phyloP scores from a whole-genome alignment of 2,797 vertebrate species.

The Falco berigora region DNA sequence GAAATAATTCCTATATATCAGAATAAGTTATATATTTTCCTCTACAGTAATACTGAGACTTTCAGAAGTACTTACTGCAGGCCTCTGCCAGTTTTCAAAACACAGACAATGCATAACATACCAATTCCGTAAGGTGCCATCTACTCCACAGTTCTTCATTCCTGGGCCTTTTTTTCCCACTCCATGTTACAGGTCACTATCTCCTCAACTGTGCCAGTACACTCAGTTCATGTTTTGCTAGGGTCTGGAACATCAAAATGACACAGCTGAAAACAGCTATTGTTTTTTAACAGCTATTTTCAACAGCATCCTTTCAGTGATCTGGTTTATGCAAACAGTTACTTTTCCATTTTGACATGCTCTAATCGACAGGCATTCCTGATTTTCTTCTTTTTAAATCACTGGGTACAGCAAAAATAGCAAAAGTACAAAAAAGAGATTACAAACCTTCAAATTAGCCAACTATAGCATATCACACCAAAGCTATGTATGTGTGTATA shows the following conservation, averaged over 20 bases:
- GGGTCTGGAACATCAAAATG: neutral
- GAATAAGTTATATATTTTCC: neutral
- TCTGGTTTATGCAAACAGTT: neutral
- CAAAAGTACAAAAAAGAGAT: neutral
- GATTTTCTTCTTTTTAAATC: neutral
- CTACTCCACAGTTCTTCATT: neutral
- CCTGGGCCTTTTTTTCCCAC: neutral
- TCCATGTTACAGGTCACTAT: neutral
- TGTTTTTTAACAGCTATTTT: neutral
- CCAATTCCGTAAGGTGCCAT: neutral
- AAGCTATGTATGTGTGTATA: neutral
- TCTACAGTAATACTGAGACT: neutral
- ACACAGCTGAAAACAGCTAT: neutral
- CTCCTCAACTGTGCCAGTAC: neutral
- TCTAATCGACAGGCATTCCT: neutral
- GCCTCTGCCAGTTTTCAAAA: neutral
- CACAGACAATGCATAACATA: neutral
- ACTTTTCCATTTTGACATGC: neutral
- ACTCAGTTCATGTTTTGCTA: neutral
- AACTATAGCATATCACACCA: neutral
- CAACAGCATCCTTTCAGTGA: neutral
- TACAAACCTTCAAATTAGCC: neutral
- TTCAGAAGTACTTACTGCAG: neutral
- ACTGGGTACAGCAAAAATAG: neutral
- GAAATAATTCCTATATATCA: neutral